Base-by-base conservation (phyloP, 2,888 invertebrate species). In the Drosophila cognata region DNA sequence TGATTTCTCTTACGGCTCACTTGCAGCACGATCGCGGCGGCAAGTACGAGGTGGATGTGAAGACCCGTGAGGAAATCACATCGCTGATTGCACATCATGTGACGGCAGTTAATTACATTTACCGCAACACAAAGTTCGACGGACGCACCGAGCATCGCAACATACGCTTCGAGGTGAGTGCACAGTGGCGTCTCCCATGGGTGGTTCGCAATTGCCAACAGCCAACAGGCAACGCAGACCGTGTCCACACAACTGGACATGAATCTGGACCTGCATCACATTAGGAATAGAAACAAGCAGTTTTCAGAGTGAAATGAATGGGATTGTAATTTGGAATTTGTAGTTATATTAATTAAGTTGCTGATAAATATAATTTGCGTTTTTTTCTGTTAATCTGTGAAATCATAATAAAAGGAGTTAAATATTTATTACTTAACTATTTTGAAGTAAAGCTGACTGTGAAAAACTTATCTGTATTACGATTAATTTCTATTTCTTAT, bases 1-100 rank as follows among this genome's bases (percentile, higher is more conserved):
- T n/a, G 38, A 10, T 33, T 21, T 41, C 52, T 43, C 16, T 70
- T 70, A 65, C n/a, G 21, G 21, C 29, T 57, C 29, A 57, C 69
- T 52, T 77, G 58, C 93, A 97, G 97, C 96, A 97, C 91, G 97
- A 97, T 93, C 94, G 95, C 5, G 94, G 94, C 69, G 95, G 95
- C 90, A 95, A 94, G 92, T 93, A 92, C 70, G 96, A 96, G 91
- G 95, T 96, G 46, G 96, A 96, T 89, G 97, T 96, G 93, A 98
- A 99, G 94, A 99, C 99, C 2, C 95, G 97, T 73, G 99, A 99
- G 93, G 99, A 99, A 94, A 99, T 99, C 91, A 95, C 99, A 76
- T 98, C 99, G 0, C 94, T 99, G 88, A 99, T 99, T 93, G 98
- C 99, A 68, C 99, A 98, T 94, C 99, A 99, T 94, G 99, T 99